Conservation (phyloP, 2,113 vertebrate genomes). For the Cygnus buccinator region DNA sequence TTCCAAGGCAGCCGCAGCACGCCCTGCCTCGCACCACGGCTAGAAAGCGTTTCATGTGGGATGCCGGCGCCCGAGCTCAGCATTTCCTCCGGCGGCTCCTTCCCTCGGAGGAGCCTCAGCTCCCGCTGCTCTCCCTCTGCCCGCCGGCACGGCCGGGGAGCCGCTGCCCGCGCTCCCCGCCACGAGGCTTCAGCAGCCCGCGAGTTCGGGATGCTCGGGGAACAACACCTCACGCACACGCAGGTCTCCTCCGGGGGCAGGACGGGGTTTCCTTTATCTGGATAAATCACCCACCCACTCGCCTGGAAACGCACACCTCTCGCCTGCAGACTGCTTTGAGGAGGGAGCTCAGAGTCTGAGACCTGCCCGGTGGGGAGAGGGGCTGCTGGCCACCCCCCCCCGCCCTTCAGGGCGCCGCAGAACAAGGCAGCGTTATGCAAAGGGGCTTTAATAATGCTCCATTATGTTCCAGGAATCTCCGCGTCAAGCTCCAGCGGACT, state of each 20-base stretch:
- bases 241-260: not conserved
- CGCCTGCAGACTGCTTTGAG: not conserved
- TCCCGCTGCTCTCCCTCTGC: not conserved
- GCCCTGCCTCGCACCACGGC: no score
- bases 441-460: not conserved
- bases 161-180: not conserved
- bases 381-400: not conserved
- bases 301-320: not conserved
- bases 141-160: not conserved
- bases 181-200: not conserved
- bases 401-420: accelerated
- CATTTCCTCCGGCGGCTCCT: not conserved
- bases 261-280: not conserved
- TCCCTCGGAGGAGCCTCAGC: not conserved
- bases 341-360: not conserved
- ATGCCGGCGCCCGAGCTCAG: not conserved
- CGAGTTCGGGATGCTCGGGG: not conserved
- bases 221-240: not conserved
- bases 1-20: not conserved
- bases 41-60: not conserved
- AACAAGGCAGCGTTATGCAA: not conserved
- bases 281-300: conserved; percentile 60
- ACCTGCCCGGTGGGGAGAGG: not conserved
- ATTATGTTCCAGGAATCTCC: conserved; percentile 2
- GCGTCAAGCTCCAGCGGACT: conserved; percentile 7